Conservation (phyloP, 2,888 invertebrate genomes). For the Lomographa bimaculata region DNA sequence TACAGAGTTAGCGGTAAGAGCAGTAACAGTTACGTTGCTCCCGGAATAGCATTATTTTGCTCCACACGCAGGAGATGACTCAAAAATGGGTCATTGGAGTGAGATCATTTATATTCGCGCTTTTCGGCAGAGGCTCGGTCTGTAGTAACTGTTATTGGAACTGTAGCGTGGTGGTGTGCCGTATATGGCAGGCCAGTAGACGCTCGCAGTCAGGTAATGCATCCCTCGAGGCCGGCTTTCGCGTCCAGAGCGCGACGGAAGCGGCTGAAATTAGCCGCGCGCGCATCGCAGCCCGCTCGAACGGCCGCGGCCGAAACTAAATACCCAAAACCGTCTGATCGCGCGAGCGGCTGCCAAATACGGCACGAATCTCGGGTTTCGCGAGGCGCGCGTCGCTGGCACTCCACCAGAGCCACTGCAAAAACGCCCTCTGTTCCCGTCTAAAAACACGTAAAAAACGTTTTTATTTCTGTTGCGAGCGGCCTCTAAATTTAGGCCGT, state of each 20-base stretch:
- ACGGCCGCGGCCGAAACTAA: conserved; percentile 67
- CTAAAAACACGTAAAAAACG: conserved; percentile 81
- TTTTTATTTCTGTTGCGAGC: conserved; percentile 80
- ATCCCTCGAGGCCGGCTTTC: conserved; percentile 22
- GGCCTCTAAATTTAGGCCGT: conserved; percentile 82
- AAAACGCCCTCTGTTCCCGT: conserved; percentile 72
- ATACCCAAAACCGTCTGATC: conserved; percentile 74
- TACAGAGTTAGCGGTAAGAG: too few species aligned
- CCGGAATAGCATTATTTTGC: conserved; percentile 9
- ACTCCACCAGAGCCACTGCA: conserved; percentile 61
- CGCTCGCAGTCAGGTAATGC: conserved; percentile 38
- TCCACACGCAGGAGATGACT: conserved; percentile 18
- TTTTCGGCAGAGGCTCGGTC: conserved; percentile 14
- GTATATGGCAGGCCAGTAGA: conserved; percentile 19
- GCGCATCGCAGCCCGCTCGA: conserved; percentile 43
- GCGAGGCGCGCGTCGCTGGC: conserved; percentile 62
- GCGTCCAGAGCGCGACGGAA: conserved; percentile 51
- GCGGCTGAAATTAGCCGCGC: conserved; percentile 58
- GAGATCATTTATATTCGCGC: conserved; percentile 27
- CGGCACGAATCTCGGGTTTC: conserved; percentile 81
- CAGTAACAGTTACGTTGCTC: neutral
- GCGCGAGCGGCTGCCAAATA: conserved; percentile 73
- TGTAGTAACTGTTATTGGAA: neutral
- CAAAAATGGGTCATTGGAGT: conserved; percentile 25
- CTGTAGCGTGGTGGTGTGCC: conserved; percentile 15